A percentile compares a stretch with the other conserved stretches of the same genome.
Conservation (phyloP, 2,113 vertebrate genomes). For the Malaclemys terrapin region DNA sequence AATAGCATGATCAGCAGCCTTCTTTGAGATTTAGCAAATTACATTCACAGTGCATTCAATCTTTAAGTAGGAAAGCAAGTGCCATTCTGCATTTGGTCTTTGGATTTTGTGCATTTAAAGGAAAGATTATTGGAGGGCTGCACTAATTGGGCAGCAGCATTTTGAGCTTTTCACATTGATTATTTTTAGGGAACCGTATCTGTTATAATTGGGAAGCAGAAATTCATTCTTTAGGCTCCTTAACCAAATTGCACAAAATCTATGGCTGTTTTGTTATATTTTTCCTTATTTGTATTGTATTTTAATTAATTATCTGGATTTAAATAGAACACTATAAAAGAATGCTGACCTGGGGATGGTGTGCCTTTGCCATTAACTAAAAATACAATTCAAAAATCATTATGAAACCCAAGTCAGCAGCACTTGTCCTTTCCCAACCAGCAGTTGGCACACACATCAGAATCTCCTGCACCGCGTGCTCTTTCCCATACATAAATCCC, state of each 20-base stretch:
- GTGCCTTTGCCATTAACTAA: not conserved
- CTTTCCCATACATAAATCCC: not conserved
- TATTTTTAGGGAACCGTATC: not conserved
- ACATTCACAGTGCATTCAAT: not conserved
- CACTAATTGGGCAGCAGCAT: not conserved
- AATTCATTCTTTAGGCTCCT: not conserved
- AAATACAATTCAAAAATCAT: not conserved
- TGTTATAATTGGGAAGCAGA: not conserved
- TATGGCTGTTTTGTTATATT: not conserved
- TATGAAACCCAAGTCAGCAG: not conserved
- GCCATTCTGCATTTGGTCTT: not conserved
- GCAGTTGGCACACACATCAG: accelerated
- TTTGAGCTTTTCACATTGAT: not conserved
- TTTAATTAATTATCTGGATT: not conserved
- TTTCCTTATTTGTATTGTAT: not conserved
- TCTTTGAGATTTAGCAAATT: not conserved
- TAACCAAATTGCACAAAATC: not conserved
- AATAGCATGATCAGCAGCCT: not conserved
- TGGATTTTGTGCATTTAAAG: not conserved
- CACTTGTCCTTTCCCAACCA: not conserved
- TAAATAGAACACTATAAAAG: not conserved
- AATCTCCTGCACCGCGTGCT: not conserved
- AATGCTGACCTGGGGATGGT: not conserved
- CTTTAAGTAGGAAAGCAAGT: not conserved
- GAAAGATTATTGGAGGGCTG: not conserved